A percentile compares a stretch with the other conserved stretches of the same genome.
These are phyloP conservation scores for Phycodurus eques DNA, from an alignment of 2,113 vertebrate species.

Conservation along the genomic window DNA sequence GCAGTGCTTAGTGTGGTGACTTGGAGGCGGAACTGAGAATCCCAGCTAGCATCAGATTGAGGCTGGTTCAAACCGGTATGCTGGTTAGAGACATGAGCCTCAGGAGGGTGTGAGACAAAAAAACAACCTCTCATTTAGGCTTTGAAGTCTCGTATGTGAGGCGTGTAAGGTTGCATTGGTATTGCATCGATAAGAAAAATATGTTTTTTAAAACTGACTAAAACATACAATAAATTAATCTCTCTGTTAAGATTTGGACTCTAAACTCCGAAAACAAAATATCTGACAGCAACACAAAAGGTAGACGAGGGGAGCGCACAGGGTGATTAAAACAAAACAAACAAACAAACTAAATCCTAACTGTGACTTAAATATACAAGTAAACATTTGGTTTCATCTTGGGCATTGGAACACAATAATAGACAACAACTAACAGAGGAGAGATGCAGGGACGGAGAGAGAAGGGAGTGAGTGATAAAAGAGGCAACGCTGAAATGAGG, in stretches of 20 bases:
- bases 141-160: background rate
- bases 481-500: conserved; percentile 18
- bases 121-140: background rate
- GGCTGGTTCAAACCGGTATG: conserved; percentile 61
- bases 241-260: background rate
- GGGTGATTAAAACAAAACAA: too few species aligned
- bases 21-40: conserved; percentile 43
- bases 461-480: background rate
- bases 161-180: background rate
- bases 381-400: background rate
- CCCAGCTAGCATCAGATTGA: conserved; percentile 26
- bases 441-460: background rate
- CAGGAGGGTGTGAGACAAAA: conserved; percentile 1
- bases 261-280: background rate
- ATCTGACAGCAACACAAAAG: background rate
- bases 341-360: background rate
- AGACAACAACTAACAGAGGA: conserved; percentile 2
- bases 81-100: conserved; percentile 33
- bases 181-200: too few species aligned
- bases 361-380: background rate
- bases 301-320: background rate
- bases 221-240: background rate
- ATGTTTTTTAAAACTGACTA: too few species aligned
- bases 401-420: background rate
- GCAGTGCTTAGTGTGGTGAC: conserved; percentile 34